phyloP scores from a whole-genome alignment of 1,140 invertebrate species.

The Bombus breviceps region DNA sequence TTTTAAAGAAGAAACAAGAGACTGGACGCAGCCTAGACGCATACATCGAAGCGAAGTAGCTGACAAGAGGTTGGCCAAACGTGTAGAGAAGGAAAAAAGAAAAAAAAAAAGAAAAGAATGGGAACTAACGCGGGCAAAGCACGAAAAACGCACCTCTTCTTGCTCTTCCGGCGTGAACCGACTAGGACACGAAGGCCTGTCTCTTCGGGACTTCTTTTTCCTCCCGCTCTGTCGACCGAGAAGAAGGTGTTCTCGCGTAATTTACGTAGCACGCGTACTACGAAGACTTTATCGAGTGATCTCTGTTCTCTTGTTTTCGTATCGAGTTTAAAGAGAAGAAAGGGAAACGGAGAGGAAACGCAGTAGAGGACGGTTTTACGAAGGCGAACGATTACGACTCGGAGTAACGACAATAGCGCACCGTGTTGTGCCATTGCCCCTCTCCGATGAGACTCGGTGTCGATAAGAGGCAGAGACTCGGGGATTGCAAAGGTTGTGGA shows the following conservation, averaged over 20 bases:
- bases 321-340: neutral
- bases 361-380: neutral
- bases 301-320: conserved; percentile 35
- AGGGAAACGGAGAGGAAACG: neutral
- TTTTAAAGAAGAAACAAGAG: conserved; percentile 72
- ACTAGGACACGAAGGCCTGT: neutral
- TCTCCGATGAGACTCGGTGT: neutral
- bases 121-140: neutral
- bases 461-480: neutral
- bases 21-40: conserved; percentile 58
- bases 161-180: conserved; percentile 12
- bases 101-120: neutral
- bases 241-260: conserved; percentile 33
- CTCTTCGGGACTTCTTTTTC: neutral
- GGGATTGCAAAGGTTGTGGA: neutral
- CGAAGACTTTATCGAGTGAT: conserved; percentile 36
- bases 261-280: no score
- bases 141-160: neutral
- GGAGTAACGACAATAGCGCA: neutral
- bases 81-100: neutral
- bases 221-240: neutral
- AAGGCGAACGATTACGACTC: neutral
- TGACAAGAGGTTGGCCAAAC: conserved; percentile 33
- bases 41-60: conserved; percentile 57
- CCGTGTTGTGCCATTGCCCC: neutral